Conservation (phyloP, 2,113 vertebrate genomes). For the Manacus vitellinus region DNA sequence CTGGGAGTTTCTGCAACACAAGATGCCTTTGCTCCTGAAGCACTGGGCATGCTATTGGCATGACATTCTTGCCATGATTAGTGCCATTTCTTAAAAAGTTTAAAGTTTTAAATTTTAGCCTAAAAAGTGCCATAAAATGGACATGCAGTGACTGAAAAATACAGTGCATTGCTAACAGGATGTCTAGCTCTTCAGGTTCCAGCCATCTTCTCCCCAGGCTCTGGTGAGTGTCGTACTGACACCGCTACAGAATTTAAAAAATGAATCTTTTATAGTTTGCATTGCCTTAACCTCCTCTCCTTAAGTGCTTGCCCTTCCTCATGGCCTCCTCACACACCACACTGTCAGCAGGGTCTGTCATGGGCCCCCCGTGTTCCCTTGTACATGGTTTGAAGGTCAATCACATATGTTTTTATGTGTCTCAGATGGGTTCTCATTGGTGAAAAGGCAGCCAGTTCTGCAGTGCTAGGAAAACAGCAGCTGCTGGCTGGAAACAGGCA, state of each 20-base stretch:
- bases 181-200: background rate
- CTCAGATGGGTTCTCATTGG: background rate
- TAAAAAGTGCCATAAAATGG: background rate
- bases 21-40: background rate
- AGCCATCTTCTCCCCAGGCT: background rate
- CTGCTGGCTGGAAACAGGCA: background rate
- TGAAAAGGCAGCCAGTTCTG: background rate
- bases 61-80: background rate
- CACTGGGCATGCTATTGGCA: background rate
- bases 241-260: background rate
- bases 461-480: background rate
- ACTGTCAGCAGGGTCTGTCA: background rate
- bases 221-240: background rate
- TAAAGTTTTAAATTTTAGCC: background rate
- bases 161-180: background rate
- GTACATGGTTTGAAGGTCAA: background rate
- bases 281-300: background rate
- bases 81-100: background rate
- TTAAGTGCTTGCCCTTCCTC: background rate
- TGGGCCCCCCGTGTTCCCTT: no score
- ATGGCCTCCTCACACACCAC: background rate
- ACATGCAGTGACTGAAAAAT: background rate
- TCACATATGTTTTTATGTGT: fast-evolving
- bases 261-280: background rate
- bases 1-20: background rate